These are phyloP conservation scores for Fulmarus glacialis DNA, from an alignment of 2,113 vertebrate genomes.

Conservation along the genomic window DNA sequence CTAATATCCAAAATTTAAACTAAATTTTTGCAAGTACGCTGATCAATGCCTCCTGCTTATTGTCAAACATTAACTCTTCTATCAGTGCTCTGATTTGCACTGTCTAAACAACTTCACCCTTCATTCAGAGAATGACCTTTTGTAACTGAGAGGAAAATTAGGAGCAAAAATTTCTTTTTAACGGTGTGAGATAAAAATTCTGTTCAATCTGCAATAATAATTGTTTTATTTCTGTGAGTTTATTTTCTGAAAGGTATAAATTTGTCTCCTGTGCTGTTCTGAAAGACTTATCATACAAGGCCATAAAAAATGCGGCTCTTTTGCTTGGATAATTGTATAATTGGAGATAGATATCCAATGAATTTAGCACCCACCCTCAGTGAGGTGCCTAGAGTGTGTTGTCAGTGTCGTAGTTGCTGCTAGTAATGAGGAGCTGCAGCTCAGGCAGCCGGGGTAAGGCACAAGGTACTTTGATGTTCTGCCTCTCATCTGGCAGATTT, in stretches of 20 bases:
- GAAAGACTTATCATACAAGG: not conserved
- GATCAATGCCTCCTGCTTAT: not conserved
- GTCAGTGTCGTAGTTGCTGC: not conserved
- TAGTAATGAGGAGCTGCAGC: not conserved
- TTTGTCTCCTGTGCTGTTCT: not conserved
- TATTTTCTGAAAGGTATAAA: not conserved
- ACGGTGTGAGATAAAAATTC: not conserved
- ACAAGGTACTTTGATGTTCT: not conserved
- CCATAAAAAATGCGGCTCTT: not conserved
- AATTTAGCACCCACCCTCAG: not conserved
- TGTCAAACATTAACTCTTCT: not conserved
- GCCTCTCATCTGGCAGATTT: not conserved
- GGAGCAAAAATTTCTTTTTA: not conserved
- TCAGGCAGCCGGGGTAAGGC: not conserved
- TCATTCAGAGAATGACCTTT: not conserved
- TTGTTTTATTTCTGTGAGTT: not conserved
- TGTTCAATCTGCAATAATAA: not conserved
- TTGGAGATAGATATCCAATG: not conserved
- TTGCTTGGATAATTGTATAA: not conserved
- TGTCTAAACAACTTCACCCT: not conserved
- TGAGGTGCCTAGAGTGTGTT: rapidly evolving
- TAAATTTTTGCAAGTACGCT: not conserved
- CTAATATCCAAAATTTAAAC: not conserved
- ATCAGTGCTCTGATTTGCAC: not conserved
- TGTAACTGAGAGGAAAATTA: not conserved